Conservation (phyloP, 23 tunicate genomes). For the Aplidium turbinatum region DNA sequence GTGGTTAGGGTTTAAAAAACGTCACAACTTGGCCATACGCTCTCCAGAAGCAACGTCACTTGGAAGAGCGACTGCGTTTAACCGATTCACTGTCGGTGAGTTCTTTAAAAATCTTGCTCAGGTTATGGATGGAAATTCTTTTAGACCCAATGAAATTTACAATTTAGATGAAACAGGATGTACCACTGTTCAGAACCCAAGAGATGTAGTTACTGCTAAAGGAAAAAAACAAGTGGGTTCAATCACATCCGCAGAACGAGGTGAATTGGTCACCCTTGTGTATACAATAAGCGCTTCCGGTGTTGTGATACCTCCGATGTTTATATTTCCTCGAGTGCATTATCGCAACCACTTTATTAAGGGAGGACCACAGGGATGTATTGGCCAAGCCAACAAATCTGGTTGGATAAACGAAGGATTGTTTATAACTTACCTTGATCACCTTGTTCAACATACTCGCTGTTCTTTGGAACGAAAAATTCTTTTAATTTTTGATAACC, state of each 20-base stretch:
- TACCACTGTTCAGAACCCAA: slow-evolving; percentile 12
- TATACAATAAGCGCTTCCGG: slow-evolving; percentile 6
- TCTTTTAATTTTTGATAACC: slow-evolving; percentile 1
- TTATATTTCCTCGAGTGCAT: slow-evolving; percentile 2
- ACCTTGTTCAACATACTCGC: background rate
- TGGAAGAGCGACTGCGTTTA: slow-evolving; percentile 17
- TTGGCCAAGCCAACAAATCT: background rate
- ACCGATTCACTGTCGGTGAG: background rate
- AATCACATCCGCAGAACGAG: slow-evolving; percentile 15
- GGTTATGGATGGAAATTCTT: background rate
- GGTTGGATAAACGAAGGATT: slow-evolving; percentile 16
- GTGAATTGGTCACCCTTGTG: slow-evolving; percentile 13
- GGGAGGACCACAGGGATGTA: slow-evolving; percentile 4
- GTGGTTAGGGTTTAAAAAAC: slow-evolving; percentile 14
- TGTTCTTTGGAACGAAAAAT: background rate
- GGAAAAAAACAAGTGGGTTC: slow-evolving; percentile 6
- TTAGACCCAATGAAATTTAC: background rate
- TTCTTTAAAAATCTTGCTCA: background rate
- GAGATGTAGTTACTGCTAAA: slow-evolving; percentile 2
- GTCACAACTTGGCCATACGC: slow-evolving; percentile 7
- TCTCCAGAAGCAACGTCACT: slow-evolving; percentile 15
- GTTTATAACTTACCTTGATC: background rate
- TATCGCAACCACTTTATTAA: background rate
- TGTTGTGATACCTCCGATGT: background rate
- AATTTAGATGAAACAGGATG: slow-evolving; percentile 16